Conservation (phyloP, 2,113 vertebrate species). For the Paramormyrops kingsleyae region DNA sequence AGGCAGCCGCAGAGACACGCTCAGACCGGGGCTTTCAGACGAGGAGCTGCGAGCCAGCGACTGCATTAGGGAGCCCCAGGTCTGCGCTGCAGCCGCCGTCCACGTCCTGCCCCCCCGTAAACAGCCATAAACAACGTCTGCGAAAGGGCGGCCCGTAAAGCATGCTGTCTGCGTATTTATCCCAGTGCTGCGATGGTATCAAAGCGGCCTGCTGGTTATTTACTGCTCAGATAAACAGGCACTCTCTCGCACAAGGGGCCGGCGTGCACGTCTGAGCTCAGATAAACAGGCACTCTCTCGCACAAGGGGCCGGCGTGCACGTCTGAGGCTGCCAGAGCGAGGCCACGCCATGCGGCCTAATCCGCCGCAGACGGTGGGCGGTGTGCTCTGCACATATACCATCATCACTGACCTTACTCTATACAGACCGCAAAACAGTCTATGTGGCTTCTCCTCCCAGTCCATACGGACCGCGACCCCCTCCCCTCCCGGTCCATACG, state of each 20-base stretch:
- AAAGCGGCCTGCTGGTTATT: conserved; percentile 48
- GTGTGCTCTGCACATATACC: background rate
- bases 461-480: background rate
- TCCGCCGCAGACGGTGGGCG: background rate
- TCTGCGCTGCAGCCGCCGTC: background rate
- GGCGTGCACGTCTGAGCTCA: conserved; percentile 23
- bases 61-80: conserved; percentile 16
- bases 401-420: background rate
- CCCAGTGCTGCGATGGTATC: conserved; percentile 46
- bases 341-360: background rate
- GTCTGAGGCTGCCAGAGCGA: background rate
- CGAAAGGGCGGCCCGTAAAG: conserved; percentile 44
- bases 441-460: background rate
- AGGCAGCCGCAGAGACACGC: background rate
- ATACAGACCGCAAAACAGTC: background rate
- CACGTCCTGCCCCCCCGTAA: conserved; percentile 44
- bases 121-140: conserved; percentile 49
- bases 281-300: conserved; percentile 48
- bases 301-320: conserved; percentile 34
- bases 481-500: background rate
- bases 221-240: conserved; percentile 50
- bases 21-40: background rate
- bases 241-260: conserved; percentile 37
- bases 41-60: background rate
- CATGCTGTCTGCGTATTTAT: conserved; percentile 30